phyloP scores from a whole-genome alignment of 2,888 invertebrate genomes.

The Epirrhoe tristata region DNA sequence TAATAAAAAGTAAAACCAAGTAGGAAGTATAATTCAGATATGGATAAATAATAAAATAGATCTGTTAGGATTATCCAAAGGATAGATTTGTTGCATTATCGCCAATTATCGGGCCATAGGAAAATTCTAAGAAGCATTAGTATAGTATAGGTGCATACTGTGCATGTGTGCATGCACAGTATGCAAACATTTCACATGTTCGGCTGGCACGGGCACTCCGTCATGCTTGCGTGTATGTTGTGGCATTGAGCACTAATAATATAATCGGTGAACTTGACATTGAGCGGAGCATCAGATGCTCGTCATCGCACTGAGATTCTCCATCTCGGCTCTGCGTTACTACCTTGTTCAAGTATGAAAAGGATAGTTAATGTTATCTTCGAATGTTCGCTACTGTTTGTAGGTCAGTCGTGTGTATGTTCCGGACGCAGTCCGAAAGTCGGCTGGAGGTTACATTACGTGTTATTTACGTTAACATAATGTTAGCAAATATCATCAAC shows the following conservation, averaged over 20 bases:
- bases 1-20: too few relatives aligned
- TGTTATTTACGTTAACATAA: slow-evolving; percentile 68
- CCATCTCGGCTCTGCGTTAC: slow-evolving; percentile 70
- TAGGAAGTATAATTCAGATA: too few relatives aligned
- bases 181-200: slow-evolving; percentile 23
- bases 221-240: slow-evolving; percentile 78
- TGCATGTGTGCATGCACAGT: not conserved
- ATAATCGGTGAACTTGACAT: slow-evolving; percentile 86
- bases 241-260: slow-evolving; percentile 85
- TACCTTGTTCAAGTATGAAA: slow-evolving; percentile 59
- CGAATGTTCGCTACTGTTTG: slow-evolving; percentile 77
- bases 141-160: too few relatives aligned
- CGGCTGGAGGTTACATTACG: slow-evolving; percentile 83
- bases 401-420: slow-evolving; percentile 84
- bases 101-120: not conserved
- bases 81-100: not conserved
- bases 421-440: slow-evolving; percentile 84
- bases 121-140: not conserved
- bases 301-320: slow-evolving; percentile 78
- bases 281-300: slow-evolving; percentile 76
- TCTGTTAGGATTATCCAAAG: too few relatives aligned
- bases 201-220: slow-evolving; percentile 62
- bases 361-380: slow-evolving; percentile 73
- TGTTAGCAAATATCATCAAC: slow-evolving; percentile 58
- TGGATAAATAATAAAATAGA: too few relatives aligned